Evolutionary conservation across 1,140 invertebrate species (phyloP), one percentile per base, ranked within the genome.

Genomic region (Eupristina koningsbergeri): DNA sequence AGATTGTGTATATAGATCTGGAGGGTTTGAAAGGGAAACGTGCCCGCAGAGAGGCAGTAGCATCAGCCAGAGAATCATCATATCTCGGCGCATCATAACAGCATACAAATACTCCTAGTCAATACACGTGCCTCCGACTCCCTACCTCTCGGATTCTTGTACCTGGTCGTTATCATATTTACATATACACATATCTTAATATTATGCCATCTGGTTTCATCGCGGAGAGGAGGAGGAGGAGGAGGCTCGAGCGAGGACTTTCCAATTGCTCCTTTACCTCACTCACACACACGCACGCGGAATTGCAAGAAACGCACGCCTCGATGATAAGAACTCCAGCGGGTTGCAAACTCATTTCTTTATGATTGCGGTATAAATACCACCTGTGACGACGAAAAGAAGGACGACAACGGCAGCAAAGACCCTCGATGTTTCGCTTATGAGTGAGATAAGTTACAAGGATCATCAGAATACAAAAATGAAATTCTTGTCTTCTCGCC

Each of bases 111-210:
- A 74, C 45, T 31, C 73, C 9, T 26, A 50, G 9, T 0, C 22
- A 15, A 3, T 81, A 26, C 58, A 67, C 73, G 31, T n/a, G 61
- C 39, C 53, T 47, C 13, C 41, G 22, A 34, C 76, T 17, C 34
- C 34, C 47, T 74, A 26, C 17, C 53, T n/a, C 45, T 22, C 53
- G 53, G 58, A 58, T 63, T 17, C 76, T 63, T 63, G 76, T 64
- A 78, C 13, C 84, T 83, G 74, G 85, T 80, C 84, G 85, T 87
- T 87, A 88, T 88, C 85, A 78, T 86, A 88, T 88, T 87, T 87
- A 85, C 85, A 88, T 88, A 86, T 67, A 81, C 86, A 84, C 86
- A 86, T 88, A 88, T 87, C 87, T 88, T 85, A 87, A 88, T 85
- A 85, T 87, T 88, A 87, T 88, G 83, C 86, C 84, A 74, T 84